Conservation (phyloP, 2,797 vertebrate species). For the Sebastes elongatus region DNA sequence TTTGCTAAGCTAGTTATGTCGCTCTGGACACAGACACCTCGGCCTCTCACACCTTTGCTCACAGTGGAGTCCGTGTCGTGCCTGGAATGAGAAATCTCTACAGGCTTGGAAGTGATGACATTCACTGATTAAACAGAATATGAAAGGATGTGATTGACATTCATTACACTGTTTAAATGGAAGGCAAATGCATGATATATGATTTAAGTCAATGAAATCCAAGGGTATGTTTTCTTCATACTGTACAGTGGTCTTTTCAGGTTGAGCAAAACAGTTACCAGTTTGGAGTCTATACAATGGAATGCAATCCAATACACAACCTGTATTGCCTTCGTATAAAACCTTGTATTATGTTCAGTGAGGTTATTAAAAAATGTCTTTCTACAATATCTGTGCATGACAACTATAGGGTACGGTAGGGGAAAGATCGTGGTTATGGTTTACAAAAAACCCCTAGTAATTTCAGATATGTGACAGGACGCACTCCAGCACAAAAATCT, state of each 20-base stretch:
- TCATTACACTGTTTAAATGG: background rate
- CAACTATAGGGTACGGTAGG: background rate
- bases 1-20: conserved; percentile 12
- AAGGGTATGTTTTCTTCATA: background rate
- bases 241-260: background rate
- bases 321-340: background rate
- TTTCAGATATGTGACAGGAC: background rate
- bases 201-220: background rate
- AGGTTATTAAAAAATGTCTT: background rate
- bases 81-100: conserved; percentile 4
- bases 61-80: background rate
- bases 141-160: conserved; percentile 1
- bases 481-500: background rate
- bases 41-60: conserved; percentile 18
- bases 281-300: background rate
- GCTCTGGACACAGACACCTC: conserved; percentile 24
- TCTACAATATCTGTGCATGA: background rate
- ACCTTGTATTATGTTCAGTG: background rate
- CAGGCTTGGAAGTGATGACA: background rate
- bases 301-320: background rate
- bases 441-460: background rate
- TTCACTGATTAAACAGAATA: conserved; percentile 15
- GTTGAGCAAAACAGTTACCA: background rate
- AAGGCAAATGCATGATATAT: background rate
- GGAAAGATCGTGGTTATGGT: background rate